phyloP scores from a whole-genome alignment of 2,797 vertebrate species.

The Crocodylus rhombifer region DNA sequence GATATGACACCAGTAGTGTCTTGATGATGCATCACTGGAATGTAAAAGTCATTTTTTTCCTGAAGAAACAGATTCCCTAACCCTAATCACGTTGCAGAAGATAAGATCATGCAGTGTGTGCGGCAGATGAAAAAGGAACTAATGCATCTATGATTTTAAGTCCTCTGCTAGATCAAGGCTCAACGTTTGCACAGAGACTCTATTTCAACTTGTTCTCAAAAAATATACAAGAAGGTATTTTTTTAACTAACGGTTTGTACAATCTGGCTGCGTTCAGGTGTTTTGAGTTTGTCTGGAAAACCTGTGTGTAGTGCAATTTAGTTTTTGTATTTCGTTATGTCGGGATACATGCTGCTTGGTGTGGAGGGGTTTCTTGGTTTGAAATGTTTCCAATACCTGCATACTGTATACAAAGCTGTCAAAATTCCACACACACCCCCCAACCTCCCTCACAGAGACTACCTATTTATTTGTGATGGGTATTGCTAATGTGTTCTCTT shows the following conservation, averaged over 20 bases:
- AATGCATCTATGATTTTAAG: background rate
- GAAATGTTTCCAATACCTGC: background rate
- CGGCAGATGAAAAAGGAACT: conserved; percentile 19
- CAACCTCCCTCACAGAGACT: background rate
- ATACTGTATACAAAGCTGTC: background rate
- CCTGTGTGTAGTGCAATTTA: conserved; percentile 62
- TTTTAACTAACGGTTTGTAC: conserved; percentile 80
- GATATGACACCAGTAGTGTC: conserved; percentile 98
- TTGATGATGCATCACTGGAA: conserved; percentile 81
- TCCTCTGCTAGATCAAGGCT: conserved; percentile 49
- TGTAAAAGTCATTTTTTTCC: conserved; percentile 31
- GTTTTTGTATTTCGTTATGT: conserved; percentile 62
- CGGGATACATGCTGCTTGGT: conserved; percentile 65
- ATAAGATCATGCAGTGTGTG: background rate
- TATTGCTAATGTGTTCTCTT: conserved; percentile 25
- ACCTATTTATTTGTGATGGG: background rate
- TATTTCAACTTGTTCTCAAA: conserved; percentile 69
- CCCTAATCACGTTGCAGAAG: conserved; percentile 52
- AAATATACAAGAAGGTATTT: conserved; percentile 77
- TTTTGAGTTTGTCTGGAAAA: conserved; percentile 67
- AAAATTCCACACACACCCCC: background rate
- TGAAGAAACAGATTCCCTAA: conserved; percentile 59
- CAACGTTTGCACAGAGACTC: conserved; percentile 67
- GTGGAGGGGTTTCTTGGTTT: conserved; percentile 16
- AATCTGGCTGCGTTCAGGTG: conserved; percentile 57